Conservation (phyloP, 2,888 invertebrate genomes). For the Ypsolopha sequella region DNA sequence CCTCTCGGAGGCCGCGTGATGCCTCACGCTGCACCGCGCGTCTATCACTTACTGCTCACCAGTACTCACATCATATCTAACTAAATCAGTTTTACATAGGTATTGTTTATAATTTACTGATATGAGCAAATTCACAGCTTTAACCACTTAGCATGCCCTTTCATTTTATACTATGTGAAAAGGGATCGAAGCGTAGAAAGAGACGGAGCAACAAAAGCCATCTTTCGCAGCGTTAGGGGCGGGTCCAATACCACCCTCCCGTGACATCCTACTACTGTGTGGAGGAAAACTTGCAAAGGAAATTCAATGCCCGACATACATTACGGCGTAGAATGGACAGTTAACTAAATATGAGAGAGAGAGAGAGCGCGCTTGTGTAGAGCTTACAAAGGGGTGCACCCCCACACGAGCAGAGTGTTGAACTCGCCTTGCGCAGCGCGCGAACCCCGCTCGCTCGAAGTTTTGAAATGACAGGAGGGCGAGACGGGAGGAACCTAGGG, state of each 20-base stretch:
- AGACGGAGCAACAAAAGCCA: conserved; percentile 27
- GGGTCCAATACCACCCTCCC: not conserved
- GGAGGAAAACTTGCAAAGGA: not conserved
- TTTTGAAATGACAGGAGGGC: not conserved
- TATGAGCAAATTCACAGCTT: not conserved
- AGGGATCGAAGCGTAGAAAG: conserved; percentile 28
- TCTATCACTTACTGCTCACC: conserved; percentile 16
- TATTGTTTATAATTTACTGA: not conserved
- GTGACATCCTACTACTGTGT: not conserved
- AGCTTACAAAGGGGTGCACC: not conserved
- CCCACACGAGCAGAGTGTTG: not conserved
- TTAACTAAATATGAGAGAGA: not conserved
- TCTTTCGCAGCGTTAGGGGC: conserved; percentile 1
- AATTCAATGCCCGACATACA: not conserved
- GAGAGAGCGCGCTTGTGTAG: not conserved
- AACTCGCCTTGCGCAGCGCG: not conserved
- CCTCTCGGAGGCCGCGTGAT: conserved; percentile 7
- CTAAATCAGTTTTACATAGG: conserved; percentile 4
- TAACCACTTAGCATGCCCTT: not conserved
- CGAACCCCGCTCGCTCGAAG: not conserved
- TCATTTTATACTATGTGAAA: not conserved
- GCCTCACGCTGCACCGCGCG: conserved; percentile 7
- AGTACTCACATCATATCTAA: conserved; percentile 5
- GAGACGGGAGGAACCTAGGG: not conserved
- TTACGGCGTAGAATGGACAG: not conserved